phyloP scores from a whole-genome alignment of 2,888 invertebrate genomes.

The Drosophila borborema region DNA sequence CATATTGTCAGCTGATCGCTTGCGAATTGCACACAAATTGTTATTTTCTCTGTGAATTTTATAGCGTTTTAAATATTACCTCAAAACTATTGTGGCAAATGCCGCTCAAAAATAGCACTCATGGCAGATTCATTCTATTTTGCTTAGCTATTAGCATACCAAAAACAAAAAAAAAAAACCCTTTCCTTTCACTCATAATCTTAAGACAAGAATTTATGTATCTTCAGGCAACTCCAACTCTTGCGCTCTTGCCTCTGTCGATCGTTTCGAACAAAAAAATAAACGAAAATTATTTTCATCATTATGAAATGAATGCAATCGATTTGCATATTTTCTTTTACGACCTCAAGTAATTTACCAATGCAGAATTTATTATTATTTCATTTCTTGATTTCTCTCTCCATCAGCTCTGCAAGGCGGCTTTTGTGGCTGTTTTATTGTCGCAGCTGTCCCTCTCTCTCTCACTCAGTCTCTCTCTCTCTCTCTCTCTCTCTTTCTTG shows the following conservation, averaged over 20 bases:
- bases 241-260: constrained; percentile 5
- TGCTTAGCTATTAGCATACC: neutral
- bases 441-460: constrained; percentile 28
- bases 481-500: constrained; percentile 3
- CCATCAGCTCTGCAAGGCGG: constrained; percentile 62
- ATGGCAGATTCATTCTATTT: neutral
- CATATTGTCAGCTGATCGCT: constrained; percentile 38
- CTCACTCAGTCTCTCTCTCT: neutral
- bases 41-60: neutral
- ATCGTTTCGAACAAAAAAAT: constrained; percentile 18
- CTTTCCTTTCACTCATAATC: neutral
- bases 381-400: constrained; percentile 74
- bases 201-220: neutral
- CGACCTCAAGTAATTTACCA: constrained; percentile 75
- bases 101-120: no score
- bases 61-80: neutral
- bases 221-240: neutral
- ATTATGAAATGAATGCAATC: constrained; percentile 79
- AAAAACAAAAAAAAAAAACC: neutral
- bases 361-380: constrained; percentile 80
- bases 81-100: no score
- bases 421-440: constrained; percentile 67
- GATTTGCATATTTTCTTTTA: constrained; percentile 81
- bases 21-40: constrained; percentile 9
- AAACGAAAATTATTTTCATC: constrained; percentile 69